phyloP scores from a whole-genome alignment of 2,113 vertebrate species.

The Channa maculata region DNA sequence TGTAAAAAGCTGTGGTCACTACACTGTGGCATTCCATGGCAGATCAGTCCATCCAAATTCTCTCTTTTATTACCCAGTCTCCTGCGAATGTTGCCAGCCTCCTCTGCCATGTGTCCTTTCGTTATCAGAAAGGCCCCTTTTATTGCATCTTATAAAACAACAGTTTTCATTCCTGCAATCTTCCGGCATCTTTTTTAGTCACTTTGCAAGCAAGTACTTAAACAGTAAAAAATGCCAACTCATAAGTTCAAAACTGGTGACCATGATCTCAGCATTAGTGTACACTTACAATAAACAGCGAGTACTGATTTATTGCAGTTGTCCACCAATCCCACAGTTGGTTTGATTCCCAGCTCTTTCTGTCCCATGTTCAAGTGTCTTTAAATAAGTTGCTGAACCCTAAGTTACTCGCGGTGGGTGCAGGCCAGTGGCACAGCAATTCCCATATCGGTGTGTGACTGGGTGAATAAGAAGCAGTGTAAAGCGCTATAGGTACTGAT shows the following conservation, averaged over 20 bases:
- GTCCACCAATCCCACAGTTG: too few relatives aligned
- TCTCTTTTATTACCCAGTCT: slow-evolving; percentile 44
- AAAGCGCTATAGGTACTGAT: too few relatives aligned
- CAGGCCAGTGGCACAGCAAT: too few relatives aligned
- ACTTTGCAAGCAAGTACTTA: neutral
- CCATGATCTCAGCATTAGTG: neutral
- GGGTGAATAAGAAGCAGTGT: too few relatives aligned
- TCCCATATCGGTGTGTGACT: too few relatives aligned
- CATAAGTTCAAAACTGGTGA: neutral
- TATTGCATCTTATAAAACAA: neutral
- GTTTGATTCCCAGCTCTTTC: too few relatives aligned
- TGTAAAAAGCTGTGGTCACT: slow-evolving; percentile 70
- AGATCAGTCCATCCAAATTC: slow-evolving; percentile 43
- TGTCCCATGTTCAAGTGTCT: too few relatives aligned
- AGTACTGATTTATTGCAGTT: too few relatives aligned
- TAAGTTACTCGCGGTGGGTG: too few relatives aligned
- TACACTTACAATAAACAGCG: too few relatives aligned
- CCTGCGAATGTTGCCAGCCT: slow-evolving; percentile 1
- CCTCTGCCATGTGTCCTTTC: neutral
- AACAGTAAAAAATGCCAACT: neutral
- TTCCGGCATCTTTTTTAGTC: neutral
- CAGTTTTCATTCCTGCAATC: neutral
- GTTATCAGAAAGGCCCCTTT: neutral
- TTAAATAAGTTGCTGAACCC: too few relatives aligned
- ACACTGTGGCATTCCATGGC: slow-evolving; percentile 61